Percentiles rank a stretch among this genome's conserved stretches.
phyloP scores from a whole-genome alignment of 2,888 invertebrate species.

The Torymus tubicola region DNA sequence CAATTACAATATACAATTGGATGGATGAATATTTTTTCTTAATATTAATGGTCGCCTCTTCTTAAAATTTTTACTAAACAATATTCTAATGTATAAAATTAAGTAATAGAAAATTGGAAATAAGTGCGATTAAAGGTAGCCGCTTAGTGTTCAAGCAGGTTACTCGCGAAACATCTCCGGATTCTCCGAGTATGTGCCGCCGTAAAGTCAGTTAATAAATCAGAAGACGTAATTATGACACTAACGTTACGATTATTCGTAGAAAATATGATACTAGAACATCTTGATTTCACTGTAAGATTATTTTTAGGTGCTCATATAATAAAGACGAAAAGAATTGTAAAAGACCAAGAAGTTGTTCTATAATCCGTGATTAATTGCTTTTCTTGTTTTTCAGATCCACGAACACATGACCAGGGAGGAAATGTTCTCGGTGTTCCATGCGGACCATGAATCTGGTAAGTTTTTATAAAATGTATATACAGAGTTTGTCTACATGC shows the following conservation, averaged over 20 bases:
- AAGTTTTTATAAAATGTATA: constrained; percentile 63
- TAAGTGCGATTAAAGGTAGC: too few relatives aligned
- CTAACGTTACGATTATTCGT: not conserved
- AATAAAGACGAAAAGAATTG: constrained; percentile 12
- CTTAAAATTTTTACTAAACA: too few relatives aligned
- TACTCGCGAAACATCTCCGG: too few relatives aligned
- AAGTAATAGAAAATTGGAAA: too few relatives aligned
- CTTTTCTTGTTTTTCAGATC: constrained; percentile 80
- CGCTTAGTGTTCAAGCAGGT: too few relatives aligned
- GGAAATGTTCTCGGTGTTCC: constrained; percentile 89
- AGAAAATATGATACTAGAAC: not conserved
- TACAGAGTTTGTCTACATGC: constrained; percentile 22
- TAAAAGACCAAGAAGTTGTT: not conserved
- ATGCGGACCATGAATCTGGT: constrained; percentile 86
- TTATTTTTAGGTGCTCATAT: constrained; percentile 24
- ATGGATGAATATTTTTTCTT: too few relatives aligned
- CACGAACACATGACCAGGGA: constrained; percentile 92
- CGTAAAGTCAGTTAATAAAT: constrained; percentile 13
- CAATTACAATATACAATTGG: too few relatives aligned
- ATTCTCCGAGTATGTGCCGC: not conserved
- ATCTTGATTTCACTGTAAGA: not conserved
- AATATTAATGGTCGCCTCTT: too few relatives aligned
- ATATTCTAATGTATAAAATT: too few relatives aligned
- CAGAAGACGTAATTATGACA: constrained; percentile 16
- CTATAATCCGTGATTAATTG: constrained; percentile 26